Conservation (phyloP, 2,797 vertebrate genomes). For the Chelon auratus region DNA sequence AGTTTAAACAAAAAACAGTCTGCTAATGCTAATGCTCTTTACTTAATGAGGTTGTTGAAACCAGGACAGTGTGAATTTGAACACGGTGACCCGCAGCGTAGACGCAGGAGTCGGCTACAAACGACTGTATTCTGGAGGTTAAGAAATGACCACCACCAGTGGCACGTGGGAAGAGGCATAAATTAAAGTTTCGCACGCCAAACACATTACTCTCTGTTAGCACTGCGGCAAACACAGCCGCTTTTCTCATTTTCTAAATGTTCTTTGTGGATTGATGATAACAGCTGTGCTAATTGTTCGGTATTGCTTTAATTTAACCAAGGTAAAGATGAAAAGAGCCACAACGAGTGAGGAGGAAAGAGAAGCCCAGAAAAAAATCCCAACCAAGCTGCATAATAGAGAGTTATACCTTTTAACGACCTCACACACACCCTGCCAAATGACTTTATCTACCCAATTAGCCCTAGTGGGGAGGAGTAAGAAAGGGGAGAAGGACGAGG, state of each 20-base stretch:
- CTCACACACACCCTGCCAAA: conserved; percentile 55
- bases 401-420: conserved; percentile 68
- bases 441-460: conserved; percentile 75
- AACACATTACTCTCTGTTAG: conserved; percentile 17
- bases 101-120: background rate
- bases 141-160: background rate
- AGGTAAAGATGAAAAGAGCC: conserved; percentile 4
- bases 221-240: conserved; percentile 12
- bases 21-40: background rate
- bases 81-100: background rate
- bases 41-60: background rate
- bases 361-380: conserved; percentile 13
- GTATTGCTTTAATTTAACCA: conserved; percentile 41
- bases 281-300: conserved; percentile 57
- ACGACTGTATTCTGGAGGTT: background rate
- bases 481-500: conserved; percentile 8
- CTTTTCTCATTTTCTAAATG: conserved; percentile 26
- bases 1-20: background rate
- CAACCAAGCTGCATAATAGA: conserved; percentile 61
- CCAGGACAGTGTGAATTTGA: background rate
- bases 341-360: background rate
- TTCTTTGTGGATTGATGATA: conserved; percentile 29
- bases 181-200: background rate
- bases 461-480: conserved; percentile 38
- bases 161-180: background rate